Conservation (phyloP, 2,888 invertebrate genomes). For the Agelastica alni region DNA sequence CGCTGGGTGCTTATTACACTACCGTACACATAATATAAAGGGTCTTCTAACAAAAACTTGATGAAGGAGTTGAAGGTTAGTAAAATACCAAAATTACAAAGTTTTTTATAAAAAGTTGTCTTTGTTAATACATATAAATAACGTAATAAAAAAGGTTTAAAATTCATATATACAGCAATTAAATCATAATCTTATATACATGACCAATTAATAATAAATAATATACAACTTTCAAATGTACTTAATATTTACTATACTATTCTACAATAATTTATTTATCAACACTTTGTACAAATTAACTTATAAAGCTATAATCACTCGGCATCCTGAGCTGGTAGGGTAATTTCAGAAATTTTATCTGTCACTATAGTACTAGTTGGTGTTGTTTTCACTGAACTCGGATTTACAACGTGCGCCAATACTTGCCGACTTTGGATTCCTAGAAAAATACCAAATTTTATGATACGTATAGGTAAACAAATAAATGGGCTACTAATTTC, state of each 20-base stretch:
- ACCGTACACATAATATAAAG: no score
- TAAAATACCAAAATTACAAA: no score
- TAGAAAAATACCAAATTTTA: no score
- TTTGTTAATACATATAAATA: conserved; percentile 36
- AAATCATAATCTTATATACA: conserved; percentile 30
- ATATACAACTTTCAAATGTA: conserved; percentile 13
- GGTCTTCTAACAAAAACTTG: no score
- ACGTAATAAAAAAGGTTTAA: conserved; percentile 37
- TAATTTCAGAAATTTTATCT: conserved; percentile 31
- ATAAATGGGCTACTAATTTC: no score
- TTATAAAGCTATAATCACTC: conserved; percentile 26
- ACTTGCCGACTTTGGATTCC: conserved; percentile 55
- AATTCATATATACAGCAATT: conserved; percentile 26
- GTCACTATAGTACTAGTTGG: conserved; percentile 26
- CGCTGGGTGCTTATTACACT: no score
- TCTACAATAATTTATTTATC: conserved; percentile 23
- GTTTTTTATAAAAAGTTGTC: conserved; percentile 17
- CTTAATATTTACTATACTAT: conserved; percentile 15
- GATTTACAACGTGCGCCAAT: conserved; percentile 59
- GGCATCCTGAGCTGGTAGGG: conserved; percentile 25
- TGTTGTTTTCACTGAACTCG: conserved; percentile 43
- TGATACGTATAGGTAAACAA: no score
- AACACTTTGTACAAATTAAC: conserved; percentile 33
- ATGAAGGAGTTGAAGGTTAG: no score
- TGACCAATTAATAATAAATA: conserved; percentile 28